Evolutionary conservation across 1,140 invertebrate genomes (phyloP).

Genomic region (Dendroctonus ponderosae): DNA sequence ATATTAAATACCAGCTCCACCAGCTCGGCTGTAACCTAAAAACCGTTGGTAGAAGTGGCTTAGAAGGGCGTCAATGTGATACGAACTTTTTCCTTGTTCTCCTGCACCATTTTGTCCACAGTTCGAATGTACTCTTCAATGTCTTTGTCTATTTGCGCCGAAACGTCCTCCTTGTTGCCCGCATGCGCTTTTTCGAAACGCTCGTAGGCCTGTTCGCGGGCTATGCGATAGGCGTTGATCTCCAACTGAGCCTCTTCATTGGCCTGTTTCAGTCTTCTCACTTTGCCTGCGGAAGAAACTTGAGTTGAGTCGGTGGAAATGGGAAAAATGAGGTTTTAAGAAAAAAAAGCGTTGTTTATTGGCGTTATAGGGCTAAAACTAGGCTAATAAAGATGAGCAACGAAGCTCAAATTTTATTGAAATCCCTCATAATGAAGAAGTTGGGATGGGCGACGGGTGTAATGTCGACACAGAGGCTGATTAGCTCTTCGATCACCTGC

Average conservation of each 20-base stretch:
- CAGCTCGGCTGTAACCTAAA: slow-evolving; percentile 75
- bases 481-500: slow-evolving; percentile 76
- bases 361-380: background rate
- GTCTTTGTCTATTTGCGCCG: slow-evolving; percentile 84
- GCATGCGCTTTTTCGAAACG: slow-evolving; percentile 91
- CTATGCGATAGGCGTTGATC: slow-evolving; percentile 93
- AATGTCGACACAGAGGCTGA: slow-evolving; percentile 57
- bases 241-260: slow-evolving; percentile 98
- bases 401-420: slow-evolving; percentile 3
- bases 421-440: slow-evolving; percentile 10
- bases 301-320: no score
- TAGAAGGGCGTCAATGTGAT: slow-evolving; percentile 3
- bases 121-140: slow-evolving; percentile 77
- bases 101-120: slow-evolving; percentile 74
- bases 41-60: background rate
- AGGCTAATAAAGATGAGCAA: background rate
- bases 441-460: slow-evolving; percentile 7
- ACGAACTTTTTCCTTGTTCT: slow-evolving; percentile 63
- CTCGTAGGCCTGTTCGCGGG: slow-evolving; percentile 86
- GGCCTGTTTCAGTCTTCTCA: slow-evolving; percentile 94
- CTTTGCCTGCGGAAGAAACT: no score
- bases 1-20: slow-evolving; percentile 81
- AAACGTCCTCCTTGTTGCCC: slow-evolving; percentile 86
- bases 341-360: slow-evolving; percentile 1
- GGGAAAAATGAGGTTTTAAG: no score